Base-by-base conservation (phyloP, 2,797 vertebrate species). In the Gymnodraco acuticeps region DNA sequence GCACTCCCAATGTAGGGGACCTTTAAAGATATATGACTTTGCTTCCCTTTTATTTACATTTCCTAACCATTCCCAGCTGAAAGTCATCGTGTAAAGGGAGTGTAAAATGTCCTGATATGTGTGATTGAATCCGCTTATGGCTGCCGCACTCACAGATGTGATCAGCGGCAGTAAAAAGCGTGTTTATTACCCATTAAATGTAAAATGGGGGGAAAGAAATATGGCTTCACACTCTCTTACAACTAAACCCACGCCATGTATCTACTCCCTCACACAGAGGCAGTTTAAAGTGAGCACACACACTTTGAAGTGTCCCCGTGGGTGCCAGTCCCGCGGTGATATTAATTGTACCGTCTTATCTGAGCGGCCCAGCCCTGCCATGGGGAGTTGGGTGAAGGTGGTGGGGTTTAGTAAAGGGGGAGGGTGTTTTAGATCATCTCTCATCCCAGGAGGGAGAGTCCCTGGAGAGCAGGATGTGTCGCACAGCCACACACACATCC, bases 301-400 rank as follows among this genome's bases (percentile, higher is more conserved):
- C 56, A 61, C 68, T 90, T 88, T 92, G 88, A 92, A 88, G 85
- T 86, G 79, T 77, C 69, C 89, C 81, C 7, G 16, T 70, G 75
- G 86, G 82, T 3, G 51, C 67, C 46, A 73, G 73, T 85, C 89
- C 84, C 84, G 83, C 62, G 81, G 88, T 77, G 82, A 85, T 83
- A 88, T 91, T 93, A 93, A 93, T 92, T 92, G 88, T 82, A 63
- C 69, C 59, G 87, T 89, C 91, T 93, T 93, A 93, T 93, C 91
- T 67, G 77, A 80, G 89, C 64, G 77, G 86, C 70, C 83, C 92
- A 93, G 89, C 86, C 90, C 84, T 76, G 89, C 90, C 81, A 63
- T 17, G 20, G 88, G 90, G 89, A 87, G 87, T 2, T 60, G 78
- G 79, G 73, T 64, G 77, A 72, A 75, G 78, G 82, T 70, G 68